Evolutionary conservation across 2,888 invertebrate genomes (phyloP).

Genomic region (Diplolepis rosae): DNA sequence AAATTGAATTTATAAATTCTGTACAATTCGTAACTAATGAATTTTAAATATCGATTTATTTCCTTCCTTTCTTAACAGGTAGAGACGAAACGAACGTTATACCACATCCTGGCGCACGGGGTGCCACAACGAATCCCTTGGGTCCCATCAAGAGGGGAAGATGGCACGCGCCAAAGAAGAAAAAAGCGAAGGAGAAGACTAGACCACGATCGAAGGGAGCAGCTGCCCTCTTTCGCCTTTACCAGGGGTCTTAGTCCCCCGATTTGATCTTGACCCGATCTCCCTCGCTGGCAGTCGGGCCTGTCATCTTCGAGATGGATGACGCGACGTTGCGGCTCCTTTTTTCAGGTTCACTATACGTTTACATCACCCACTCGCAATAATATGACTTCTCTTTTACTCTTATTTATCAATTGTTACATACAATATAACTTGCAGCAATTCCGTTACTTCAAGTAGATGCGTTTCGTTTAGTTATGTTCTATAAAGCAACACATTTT

Average conservation of each 20-base stretch:
- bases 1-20: neutral
- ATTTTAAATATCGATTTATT: neutral
- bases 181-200: conserved; percentile 46
- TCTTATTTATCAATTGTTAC: neutral
- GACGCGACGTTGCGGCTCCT: conserved; percentile 22
- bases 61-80: neutral
- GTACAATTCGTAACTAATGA: neutral
- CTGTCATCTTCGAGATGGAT: conserved; percentile 26
- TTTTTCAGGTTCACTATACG: neutral
- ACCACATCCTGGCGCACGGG: conserved; percentile 5
- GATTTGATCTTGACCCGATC: conserved; percentile 23
- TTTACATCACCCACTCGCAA: neutral
- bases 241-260: conserved; percentile 35
- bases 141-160: conserved; percentile 34
- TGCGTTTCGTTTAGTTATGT: too few species aligned
- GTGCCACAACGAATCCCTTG: conserved; percentile 11
- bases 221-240: conserved; percentile 45
- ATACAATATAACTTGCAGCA: too few species aligned
- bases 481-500: too few species aligned
- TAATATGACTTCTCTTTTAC: neutral
- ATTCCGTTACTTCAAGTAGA: too few species aligned
- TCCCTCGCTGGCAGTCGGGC: conserved; percentile 8
- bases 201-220: conserved; percentile 37
- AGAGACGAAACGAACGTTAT: conserved; percentile 16
- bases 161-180: conserved; percentile 57